phyloP scores from a whole-genome alignment of 1,140 invertebrate genomes.

The Cherax quadricarinatus region DNA sequence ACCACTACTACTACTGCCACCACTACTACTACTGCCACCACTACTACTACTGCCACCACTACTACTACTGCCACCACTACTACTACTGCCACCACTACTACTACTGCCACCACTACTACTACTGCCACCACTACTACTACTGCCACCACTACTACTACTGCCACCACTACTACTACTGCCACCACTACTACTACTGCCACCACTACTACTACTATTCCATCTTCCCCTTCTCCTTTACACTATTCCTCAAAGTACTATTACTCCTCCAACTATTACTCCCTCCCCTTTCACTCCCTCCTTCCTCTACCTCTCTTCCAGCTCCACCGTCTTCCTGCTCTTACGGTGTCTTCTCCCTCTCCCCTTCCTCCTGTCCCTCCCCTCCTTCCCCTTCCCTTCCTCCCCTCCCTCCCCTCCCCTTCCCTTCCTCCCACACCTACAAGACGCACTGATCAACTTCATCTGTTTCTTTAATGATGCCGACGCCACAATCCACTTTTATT shows the following conservation, averaged over 20 bases:
- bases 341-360: neutral
- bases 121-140: too few relatives aligned
- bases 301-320: neutral
- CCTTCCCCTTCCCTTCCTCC: neutral
- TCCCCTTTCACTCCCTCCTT: neutral
- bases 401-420: neutral
- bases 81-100: too few relatives aligned
- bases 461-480: conserved; percentile 43
- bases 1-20: too few relatives aligned
- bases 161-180: too few relatives aligned
- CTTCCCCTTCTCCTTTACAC: neutral
- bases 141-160: too few relatives aligned
- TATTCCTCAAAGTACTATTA: too few relatives aligned
- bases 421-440: neutral
- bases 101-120: too few relatives aligned
- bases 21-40: too few relatives aligned
- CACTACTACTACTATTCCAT: neutral
- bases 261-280: neutral
- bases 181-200: neutral
- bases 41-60: too few relatives aligned
- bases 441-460: conserved; percentile 31
- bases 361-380: neutral
- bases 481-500: conserved; percentile 23
- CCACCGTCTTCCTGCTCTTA: neutral
- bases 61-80: too few relatives aligned